These are phyloP conservation scores for Vireo altiloquus DNA, from an alignment of 2,113 vertebrate genomes.

Conservation along the genomic window DNA sequence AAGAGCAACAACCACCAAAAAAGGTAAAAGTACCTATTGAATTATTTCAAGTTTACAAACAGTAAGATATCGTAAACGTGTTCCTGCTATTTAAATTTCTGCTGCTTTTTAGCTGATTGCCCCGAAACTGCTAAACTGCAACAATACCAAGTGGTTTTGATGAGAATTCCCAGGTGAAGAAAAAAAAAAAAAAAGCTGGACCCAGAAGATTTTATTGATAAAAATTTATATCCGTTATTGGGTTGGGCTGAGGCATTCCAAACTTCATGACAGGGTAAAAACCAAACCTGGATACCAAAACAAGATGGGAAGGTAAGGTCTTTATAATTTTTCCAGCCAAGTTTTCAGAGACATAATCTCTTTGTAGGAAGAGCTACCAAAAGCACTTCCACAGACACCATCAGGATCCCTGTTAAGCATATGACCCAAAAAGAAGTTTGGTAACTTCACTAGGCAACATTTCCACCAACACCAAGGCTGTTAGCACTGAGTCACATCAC, in stretches of 20 bases:
- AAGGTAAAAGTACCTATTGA: neutral
- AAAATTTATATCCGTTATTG: neutral
- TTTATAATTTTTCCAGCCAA: neutral
- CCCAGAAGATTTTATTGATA: neutral
- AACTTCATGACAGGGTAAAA: accelerated
- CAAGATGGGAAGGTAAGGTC: neutral
- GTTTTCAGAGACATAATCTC: neutral
- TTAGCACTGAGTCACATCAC: neutral
- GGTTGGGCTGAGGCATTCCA: neutral
- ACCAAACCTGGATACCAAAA: neutral
- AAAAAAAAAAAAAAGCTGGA: neutral
- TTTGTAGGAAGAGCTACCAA: neutral
- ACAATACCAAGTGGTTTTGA: neutral
- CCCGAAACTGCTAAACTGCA: neutral
- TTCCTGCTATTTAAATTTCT: neutral
- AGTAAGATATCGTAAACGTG: neutral
- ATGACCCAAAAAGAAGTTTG: neutral
- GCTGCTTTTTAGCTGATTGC: neutral
- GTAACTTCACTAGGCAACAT: neutral
- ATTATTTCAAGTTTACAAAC: conserved; percentile 6
- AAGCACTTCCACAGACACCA: neutral
- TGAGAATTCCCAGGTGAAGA: neutral
- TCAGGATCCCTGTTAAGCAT: neutral
- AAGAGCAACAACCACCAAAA: neutral
- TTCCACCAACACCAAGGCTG: neutral